These are phyloP conservation scores for Nixonia krombeini DNA, from an alignment of 1,140 invertebrate species.

Conservation along the genomic window DNA sequence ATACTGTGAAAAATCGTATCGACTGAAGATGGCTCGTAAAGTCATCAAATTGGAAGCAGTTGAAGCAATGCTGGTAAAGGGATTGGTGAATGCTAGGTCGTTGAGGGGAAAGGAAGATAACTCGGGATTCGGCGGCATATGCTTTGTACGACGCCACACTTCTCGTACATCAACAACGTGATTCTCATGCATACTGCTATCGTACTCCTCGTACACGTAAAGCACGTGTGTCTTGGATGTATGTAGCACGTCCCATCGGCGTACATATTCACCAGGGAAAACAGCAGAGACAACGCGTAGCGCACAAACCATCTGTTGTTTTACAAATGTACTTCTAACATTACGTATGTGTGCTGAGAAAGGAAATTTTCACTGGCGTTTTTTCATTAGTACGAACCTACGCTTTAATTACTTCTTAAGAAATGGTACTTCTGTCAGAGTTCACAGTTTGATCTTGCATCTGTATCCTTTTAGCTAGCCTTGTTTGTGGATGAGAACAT, in stretches of 20 bases:
- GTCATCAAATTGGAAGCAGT: slow-evolving; percentile 23
- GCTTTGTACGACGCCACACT: slow-evolving; percentile 49
- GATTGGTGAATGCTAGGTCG: slow-evolving; percentile 25
- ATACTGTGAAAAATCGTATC: slow-evolving; percentile 41
- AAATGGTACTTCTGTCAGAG: too few relatives aligned
- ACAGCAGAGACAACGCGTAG: slow-evolving; percentile 24
- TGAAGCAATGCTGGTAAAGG: slow-evolving; percentile 32
- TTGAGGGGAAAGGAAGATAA: slow-evolving; percentile 5
- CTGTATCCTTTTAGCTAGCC: too few relatives aligned
- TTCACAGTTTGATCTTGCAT: too few relatives aligned
- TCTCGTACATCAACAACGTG: slow-evolving; percentile 65
- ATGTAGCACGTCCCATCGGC: slow-evolving; percentile 41
- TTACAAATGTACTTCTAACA: slow-evolving; percentile 16
- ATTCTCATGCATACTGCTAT: slow-evolving; percentile 63
- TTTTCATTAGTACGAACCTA: too few relatives aligned
- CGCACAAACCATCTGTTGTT: slow-evolving; percentile 24
- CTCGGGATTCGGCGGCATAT: slow-evolving; percentile 49
- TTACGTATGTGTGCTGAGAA: slow-evolving; percentile 10
- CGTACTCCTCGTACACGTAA: slow-evolving; percentile 20
- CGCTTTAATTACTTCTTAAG: too few relatives aligned
- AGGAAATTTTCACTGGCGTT: slow-evolving; percentile 6
- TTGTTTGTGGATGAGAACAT: too few relatives aligned
- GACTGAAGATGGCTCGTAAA: slow-evolving; percentile 53
- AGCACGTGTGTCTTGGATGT: slow-evolving; percentile 37
- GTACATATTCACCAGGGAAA: slow-evolving; percentile 35